phyloP scores from a whole-genome alignment of 2,888 invertebrate species.

The Eudemis profundana region DNA sequence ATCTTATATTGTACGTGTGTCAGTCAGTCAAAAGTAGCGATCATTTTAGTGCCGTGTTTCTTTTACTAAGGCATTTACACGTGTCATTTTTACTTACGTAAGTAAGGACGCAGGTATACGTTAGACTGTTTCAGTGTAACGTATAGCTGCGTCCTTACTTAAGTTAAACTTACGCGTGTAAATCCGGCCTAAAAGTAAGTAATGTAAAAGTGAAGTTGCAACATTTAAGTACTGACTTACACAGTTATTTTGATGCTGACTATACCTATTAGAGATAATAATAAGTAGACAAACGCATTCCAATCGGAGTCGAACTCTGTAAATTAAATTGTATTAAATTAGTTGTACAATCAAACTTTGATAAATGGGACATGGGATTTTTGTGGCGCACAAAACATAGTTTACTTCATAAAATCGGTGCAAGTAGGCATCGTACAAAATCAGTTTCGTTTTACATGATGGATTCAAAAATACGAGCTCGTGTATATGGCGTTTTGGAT shows the following conservation, averaged over 20 bases:
- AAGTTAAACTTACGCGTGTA: too few relatives aligned
- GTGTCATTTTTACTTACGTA: not conserved
- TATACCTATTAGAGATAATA: not conserved
- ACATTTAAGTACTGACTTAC: not conserved
- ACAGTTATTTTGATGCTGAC: not conserved
- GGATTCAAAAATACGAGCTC: too few relatives aligned
- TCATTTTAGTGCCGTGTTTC: not conserved
- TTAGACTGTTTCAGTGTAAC: too few relatives aligned
- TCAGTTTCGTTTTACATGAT: too few relatives aligned
- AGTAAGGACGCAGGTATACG: too few relatives aligned
- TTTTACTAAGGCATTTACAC: not conserved
- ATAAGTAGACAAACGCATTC: not conserved
- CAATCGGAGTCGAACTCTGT: not conserved
- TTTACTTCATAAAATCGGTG: too few relatives aligned
- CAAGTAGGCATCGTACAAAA: too few relatives aligned
- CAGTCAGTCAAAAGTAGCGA: not conserved
- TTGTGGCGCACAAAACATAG: too few relatives aligned
- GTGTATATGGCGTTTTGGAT: too few relatives aligned
- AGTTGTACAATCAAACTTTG: not conserved
- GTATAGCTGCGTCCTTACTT: too few relatives aligned
- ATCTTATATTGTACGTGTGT: not conserved
- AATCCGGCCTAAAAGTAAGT: too few relatives aligned
- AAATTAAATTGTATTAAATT: not conserved
- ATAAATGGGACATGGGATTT: not conserved
- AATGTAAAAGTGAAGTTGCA: too few relatives aligned